phyloP scores from a whole-genome alignment of 2,888 invertebrate genomes.

The Dasypogon diadema region DNA sequence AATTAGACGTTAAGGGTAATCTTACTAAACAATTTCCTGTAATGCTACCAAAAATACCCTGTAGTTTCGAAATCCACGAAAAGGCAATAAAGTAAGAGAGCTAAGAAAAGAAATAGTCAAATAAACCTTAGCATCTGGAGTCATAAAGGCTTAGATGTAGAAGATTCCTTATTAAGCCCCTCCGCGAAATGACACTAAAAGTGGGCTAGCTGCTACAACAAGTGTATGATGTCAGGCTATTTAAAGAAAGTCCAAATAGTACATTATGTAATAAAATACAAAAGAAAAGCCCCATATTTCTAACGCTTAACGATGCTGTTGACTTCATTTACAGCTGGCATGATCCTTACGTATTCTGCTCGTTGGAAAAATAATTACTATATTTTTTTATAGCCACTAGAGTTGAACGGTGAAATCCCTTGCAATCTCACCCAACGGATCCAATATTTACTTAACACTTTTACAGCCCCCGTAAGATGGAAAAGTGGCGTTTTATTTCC shows the following conservation, averaged over 20 bases:
- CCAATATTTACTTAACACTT: slow-evolving; percentile 4
- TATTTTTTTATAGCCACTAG: not conserved
- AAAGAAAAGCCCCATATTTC: not conserved
- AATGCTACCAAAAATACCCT: no score
- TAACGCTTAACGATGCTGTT: not conserved
- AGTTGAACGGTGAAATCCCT: not conserved
- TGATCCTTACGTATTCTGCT: not conserved
- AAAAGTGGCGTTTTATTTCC: not conserved
- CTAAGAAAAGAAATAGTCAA: no score
- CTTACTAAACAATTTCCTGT: no score
- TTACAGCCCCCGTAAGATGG: slow-evolving; percentile 7
- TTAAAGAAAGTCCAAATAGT: not conserved
- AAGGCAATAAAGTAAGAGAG: no score
- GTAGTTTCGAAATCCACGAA: no score
- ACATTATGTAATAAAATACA: not conserved
- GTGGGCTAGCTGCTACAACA: not conserved
- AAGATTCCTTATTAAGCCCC: no score
- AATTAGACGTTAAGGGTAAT: no score
- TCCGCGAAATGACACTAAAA: no score
- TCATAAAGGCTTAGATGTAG: no score
- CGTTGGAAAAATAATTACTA: not conserved
- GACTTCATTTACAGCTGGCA: not conserved
- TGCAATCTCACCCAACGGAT: not conserved
- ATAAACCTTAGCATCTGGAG: no score
- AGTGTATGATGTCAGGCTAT: not conserved